These are phyloP conservation scores for Gonatopus flavifemur DNA, from an alignment of 1,140 invertebrate species.

Conservation along the genomic window DNA sequence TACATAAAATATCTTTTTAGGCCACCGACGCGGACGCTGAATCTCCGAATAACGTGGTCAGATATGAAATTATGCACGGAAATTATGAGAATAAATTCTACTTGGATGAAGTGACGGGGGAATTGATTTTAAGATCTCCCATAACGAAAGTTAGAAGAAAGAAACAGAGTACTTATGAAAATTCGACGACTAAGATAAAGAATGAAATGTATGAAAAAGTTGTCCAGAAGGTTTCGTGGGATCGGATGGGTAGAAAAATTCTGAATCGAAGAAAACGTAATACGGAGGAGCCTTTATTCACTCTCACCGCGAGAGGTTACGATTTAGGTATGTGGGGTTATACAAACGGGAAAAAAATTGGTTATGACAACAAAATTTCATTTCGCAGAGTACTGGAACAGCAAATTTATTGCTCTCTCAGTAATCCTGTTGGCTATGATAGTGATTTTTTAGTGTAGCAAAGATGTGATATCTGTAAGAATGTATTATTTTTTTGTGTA, in stretches of 20 bases:
- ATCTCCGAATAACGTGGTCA: slow-evolving; percentile 82
- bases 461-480: background rate
- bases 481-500: background rate
- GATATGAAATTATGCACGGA: slow-evolving; percentile 80
- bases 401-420: too few species aligned
- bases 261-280: slow-evolving; percentile 53
- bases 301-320: slow-evolving; percentile 72
- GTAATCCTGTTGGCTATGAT: too few species aligned
- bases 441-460: background rate
- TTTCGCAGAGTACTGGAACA: too few species aligned
- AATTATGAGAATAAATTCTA: slow-evolving; percentile 79
- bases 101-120: slow-evolving; percentile 77
- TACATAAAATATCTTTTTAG: too few species aligned
- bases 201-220: background rate
- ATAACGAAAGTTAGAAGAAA: slow-evolving; percentile 53
- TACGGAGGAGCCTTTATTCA: slow-evolving; percentile 59
- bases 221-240: slow-evolving; percentile 11
- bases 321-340: slow-evolving; percentile 64
- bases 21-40: slow-evolving; percentile 81
- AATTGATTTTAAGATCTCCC: slow-evolving; percentile 58
- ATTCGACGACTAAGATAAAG: slow-evolving; percentile 2
- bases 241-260: too few species aligned
- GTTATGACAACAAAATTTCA: too few species aligned
- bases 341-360: too few species aligned
- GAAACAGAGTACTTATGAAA: slow-evolving; percentile 28